A percentile compares a stretch with the other conserved stretches of the same genome.
phyloP scores from a whole-genome alignment of 2,113 vertebrate genomes.

The Herpailurus yagouaroundi region DNA sequence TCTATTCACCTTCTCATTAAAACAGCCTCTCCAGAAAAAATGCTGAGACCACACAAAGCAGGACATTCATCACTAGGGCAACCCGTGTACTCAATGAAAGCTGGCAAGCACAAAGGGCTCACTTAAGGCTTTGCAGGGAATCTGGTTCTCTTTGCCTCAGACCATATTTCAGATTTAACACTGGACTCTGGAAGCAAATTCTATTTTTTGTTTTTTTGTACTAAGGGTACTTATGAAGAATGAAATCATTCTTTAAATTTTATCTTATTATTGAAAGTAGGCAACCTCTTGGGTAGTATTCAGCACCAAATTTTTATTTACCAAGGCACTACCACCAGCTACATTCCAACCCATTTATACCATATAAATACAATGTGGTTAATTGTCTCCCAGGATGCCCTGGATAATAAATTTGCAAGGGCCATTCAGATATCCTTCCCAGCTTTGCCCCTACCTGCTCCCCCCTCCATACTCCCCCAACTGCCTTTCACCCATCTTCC shows the following conservation, averaged over 20 bases:
- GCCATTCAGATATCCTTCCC: background rate
- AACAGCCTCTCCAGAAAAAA: constrained; percentile 77
- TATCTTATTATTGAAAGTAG: constrained; percentile 46
- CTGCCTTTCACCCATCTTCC: background rate
- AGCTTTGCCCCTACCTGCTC: background rate
- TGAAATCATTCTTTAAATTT: constrained; percentile 48
- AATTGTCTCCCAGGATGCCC: constrained; percentile 4
- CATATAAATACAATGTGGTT: background rate
- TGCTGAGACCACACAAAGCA: constrained; percentile 79
- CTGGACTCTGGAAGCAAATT: constrained; percentile 40
- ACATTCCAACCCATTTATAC: background rate
- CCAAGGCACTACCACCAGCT: background rate
- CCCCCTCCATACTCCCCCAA: background rate
- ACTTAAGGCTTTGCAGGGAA: constrained; percentile 35
- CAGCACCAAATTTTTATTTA: constrained; percentile 29
- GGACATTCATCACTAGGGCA: constrained; percentile 71
- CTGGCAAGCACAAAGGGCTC: constrained; percentile 47
- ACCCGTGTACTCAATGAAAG: constrained; percentile 13
- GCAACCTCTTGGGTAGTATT: constrained; percentile 24
- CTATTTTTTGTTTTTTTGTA: constrained; percentile 28
- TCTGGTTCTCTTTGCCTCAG: background rate
- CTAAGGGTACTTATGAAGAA: constrained; percentile 21
- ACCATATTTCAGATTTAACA: constrained; percentile 59
- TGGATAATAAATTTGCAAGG: background rate
- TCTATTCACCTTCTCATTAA: constrained; percentile 81